Conservation (phyloP, 2,113 vertebrate genomes). For the Desmodus rotundus region DNA sequence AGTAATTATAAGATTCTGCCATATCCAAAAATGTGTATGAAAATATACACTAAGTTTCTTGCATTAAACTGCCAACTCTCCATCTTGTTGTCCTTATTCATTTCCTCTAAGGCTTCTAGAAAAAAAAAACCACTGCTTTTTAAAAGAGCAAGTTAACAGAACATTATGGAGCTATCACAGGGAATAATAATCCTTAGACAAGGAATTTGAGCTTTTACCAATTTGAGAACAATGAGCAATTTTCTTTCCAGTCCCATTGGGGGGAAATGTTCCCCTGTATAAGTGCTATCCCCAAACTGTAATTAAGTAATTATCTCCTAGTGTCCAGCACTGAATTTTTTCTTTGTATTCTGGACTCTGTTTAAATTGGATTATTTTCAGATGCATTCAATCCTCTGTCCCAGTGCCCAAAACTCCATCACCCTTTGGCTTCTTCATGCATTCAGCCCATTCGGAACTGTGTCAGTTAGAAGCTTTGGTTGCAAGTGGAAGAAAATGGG, state of each 20-base stretch:
- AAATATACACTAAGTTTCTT: not conserved
- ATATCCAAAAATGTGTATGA: not conserved
- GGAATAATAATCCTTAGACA: not conserved
- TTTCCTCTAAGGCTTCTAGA: not conserved
- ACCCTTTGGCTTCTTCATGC: conserved; percentile 7
- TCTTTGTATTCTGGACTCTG: conserved; percentile 9
- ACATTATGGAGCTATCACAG: conserved; percentile 5
- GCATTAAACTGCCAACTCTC: not conserved
- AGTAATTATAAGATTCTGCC: not conserved
- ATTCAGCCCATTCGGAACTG: not conserved
- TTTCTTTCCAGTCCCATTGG: conserved; percentile 9
- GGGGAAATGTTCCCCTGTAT: not conserved
- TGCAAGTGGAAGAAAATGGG: not conserved
- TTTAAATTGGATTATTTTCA: conserved; percentile 49
- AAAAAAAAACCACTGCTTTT: not conserved
- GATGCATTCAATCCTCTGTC: not conserved
- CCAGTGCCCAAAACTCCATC: not conserved
- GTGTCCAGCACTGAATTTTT: conserved; percentile 1
- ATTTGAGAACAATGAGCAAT: conserved; percentile 32
- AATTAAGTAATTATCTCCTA: conserved; percentile 62
- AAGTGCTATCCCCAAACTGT: not conserved
- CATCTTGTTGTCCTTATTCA: not conserved
- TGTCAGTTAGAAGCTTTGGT: not conserved
- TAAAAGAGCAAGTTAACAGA: not conserved
- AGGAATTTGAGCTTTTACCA: conserved; percentile 35